These are phyloP conservation scores for Tiliacea aurago DNA, from an alignment of 2,888 invertebrate species.

Conservation along the genomic window DNA sequence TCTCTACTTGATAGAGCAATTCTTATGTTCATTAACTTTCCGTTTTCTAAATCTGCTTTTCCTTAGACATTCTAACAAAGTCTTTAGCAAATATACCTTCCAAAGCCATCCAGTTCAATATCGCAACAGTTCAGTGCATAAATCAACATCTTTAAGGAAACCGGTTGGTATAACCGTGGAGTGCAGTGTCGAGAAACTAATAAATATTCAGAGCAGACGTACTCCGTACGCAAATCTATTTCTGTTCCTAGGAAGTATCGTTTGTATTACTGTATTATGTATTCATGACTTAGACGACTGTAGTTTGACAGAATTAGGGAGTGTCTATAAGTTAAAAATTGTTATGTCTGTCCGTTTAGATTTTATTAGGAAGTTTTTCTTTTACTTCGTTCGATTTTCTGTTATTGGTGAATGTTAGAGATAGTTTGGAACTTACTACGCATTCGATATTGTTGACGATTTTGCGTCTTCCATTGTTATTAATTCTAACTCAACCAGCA, in stretches of 20 bases:
- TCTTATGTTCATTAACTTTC: neutral
- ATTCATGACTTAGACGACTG: constrained; percentile 47
- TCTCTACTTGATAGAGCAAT: neutral
- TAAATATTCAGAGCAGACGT: constrained; percentile 64
- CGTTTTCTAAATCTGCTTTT: neutral
- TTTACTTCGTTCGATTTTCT: constrained; percentile 6
- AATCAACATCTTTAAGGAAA: constrained; percentile 56
- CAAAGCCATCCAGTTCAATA: constrained; percentile 20
- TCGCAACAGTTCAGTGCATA: constrained; percentile 41
- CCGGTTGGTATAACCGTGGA: constrained; percentile 42
- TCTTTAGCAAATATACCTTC: neutral
- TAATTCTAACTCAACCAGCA: neutral
- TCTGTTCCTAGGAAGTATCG: constrained; percentile 72
- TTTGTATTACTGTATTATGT: constrained; percentile 55
- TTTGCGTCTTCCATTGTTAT: constrained; percentile 1
- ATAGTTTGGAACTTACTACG: neutral
- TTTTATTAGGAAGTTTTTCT: constrained; percentile 16
- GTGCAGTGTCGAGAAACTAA: constrained; percentile 58
- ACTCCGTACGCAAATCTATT: constrained; percentile 62
- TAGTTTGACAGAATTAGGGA: constrained; percentile 24
- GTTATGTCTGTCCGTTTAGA: constrained; percentile 2
- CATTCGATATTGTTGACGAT: neutral
- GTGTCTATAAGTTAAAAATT: constrained; percentile 14
- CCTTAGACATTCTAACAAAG: neutral
- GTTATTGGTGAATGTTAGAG: constrained; percentile 1